Percentiles rank a stretch among this genome's conserved stretches.
phyloP scores from a whole-genome alignment of 92 coral and sea anemone species.

The Porites rus region DNA sequence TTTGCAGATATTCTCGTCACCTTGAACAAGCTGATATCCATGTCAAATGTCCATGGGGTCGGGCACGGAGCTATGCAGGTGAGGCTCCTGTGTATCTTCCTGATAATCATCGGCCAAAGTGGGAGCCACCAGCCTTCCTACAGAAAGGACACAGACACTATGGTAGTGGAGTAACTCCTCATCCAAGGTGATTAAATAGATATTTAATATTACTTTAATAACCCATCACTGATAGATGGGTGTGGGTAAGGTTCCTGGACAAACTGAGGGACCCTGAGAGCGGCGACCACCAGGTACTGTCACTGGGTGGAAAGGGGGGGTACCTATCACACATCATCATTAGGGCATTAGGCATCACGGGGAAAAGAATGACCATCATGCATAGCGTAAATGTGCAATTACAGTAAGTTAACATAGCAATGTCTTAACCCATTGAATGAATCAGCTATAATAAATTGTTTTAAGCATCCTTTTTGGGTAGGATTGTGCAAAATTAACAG shows the following conservation, averaged over 20 bases:
- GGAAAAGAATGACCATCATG: too few species aligned
- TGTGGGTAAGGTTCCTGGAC: neutral
- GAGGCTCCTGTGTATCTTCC: conserved; percentile 92
- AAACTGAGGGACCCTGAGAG: neutral
- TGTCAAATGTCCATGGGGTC: conserved; percentile 95
- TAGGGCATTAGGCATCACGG: too few species aligned
- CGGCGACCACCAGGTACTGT: too few species aligned
- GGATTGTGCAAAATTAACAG: too few species aligned
- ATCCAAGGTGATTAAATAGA: conserved; percentile 79
- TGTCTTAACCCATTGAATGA: too few species aligned
- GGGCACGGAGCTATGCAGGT: conserved; percentile 98
- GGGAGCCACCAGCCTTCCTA: conserved; percentile 93
- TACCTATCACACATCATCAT: too few species aligned
- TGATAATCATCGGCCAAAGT: conserved; percentile 89
- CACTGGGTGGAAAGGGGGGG: too few species aligned
- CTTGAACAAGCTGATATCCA: conserved; percentile 59
- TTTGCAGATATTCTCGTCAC: conserved; percentile 66
- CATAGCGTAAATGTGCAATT: too few species aligned
- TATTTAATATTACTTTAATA: neutral
- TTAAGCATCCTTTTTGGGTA: too few species aligned
- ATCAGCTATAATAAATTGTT: too few species aligned
- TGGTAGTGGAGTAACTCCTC: conserved; percentile 89
- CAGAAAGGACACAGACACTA: conserved; percentile 95
- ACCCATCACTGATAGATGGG: too few species aligned
- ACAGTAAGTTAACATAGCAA: too few species aligned